Percentiles rank a stretch among this genome's conserved stretches.
Evolutionary conservation across 2,113 vertebrate genomes (phyloP).

Genomic region (Oxygymnocypris stewartii): DNA sequence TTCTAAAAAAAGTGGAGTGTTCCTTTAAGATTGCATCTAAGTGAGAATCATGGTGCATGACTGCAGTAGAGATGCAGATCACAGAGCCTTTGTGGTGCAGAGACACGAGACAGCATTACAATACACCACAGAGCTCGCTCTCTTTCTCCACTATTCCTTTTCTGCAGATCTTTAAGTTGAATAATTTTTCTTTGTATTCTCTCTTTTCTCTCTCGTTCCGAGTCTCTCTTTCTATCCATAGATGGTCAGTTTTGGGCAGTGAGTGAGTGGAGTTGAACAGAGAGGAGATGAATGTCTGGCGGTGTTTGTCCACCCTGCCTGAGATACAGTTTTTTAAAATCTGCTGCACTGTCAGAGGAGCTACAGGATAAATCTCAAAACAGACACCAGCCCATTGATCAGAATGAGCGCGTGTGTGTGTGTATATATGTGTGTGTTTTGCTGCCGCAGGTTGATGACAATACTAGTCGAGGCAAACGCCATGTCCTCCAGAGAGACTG

Average conservation of each 20-base stretch:
- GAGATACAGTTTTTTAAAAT: conserved; percentile 48
- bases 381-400: conserved; percentile 44
- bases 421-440: conserved; percentile 28
- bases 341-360: conserved; percentile 1
- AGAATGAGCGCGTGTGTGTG: conserved; percentile 7
- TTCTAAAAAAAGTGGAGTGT: too few relatives aligned
- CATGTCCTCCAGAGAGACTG: conserved; percentile 1
- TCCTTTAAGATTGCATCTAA: neutral
- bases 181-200: neutral
- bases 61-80: neutral
- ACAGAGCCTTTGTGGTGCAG: neutral
- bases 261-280: conserved; percentile 30
- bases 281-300: conserved; percentile 40
- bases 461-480: conserved; percentile 27
- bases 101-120: neutral
- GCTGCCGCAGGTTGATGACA: conserved; percentile 25
- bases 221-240: conserved; percentile 21
- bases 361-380: conserved; percentile 43
- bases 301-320: conserved; percentile 42
- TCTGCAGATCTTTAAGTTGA: conserved; percentile 5
- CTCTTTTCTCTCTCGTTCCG: neutral
- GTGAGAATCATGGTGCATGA: neutral
- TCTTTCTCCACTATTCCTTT: neutral
- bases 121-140: neutral
- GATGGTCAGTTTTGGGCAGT: conserved; percentile 25